Evolutionary conservation across 1,140 invertebrate species (phyloP).

Genomic region (Zaprionus nigranus): DNA sequence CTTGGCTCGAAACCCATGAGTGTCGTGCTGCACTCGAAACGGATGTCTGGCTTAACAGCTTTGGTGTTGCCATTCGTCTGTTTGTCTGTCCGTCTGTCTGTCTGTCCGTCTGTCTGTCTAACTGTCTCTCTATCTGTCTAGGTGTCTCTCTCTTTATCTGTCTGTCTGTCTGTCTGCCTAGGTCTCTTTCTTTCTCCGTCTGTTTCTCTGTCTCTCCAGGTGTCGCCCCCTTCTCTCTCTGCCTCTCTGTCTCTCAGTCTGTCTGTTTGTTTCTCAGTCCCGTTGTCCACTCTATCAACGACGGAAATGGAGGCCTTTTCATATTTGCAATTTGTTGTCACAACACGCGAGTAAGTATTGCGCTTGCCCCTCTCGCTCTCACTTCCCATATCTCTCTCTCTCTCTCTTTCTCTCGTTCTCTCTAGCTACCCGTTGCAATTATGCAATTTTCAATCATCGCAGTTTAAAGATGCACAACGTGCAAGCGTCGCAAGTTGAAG

Average conservation of each 20-base stretch:
- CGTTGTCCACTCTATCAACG: slow-evolving; percentile 45
- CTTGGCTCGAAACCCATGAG: slow-evolving; percentile 16
- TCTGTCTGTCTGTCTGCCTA: slow-evolving; percentile 9
- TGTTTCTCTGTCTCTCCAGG: slow-evolving; percentile 2
- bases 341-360: slow-evolving; percentile 48
- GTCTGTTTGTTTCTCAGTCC: slow-evolving; percentile 7
- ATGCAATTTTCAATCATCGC: slow-evolving; percentile 82
- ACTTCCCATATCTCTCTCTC: neutral
- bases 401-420: slow-evolving; percentile 7
- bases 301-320: slow-evolving; percentile 59
- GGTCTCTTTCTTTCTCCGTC: slow-evolving; percentile 5
- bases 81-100: slow-evolving; percentile 8
- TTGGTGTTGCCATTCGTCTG: slow-evolving; percentile 23
- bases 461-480: slow-evolving; percentile 75
- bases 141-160: neutral
- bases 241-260: slow-evolving; percentile 7
- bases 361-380: slow-evolving; percentile 6
- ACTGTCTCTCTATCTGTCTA: neutral
- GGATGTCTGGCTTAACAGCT: slow-evolving; percentile 45
- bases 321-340: slow-evolving; percentile 57
- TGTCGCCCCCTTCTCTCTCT: slow-evolving; percentile 1
- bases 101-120: slow-evolving; percentile 15
- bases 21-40: slow-evolving; percentile 27
- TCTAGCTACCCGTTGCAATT: slow-evolving; percentile 59
- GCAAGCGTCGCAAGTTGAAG: slow-evolving; percentile 65